Evolutionary conservation across 35 echinoderm and acorn worm species (phyloP).

Genomic region (Amphiura filiformis): DNA sequence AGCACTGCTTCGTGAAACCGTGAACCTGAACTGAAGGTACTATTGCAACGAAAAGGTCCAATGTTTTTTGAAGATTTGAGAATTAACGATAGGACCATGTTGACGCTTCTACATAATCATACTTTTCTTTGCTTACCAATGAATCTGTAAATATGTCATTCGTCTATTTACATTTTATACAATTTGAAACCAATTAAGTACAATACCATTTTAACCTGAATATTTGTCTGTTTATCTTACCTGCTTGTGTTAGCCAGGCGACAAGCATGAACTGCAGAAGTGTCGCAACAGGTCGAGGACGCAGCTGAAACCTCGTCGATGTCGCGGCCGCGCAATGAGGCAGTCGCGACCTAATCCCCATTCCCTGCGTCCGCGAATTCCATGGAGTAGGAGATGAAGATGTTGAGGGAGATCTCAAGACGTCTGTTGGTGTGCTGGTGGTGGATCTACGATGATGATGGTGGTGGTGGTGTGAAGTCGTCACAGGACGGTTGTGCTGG

Average conservation of each 20-base stretch:
- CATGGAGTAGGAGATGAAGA: background rate
- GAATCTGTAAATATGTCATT: too few relatives aligned
- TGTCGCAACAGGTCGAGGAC: background rate
- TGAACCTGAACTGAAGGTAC: too few relatives aligned
- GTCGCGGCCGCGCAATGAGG: background rate
- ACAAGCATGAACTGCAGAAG: constrained; percentile 3
- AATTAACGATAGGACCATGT: too few relatives aligned
- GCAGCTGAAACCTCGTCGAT: background rate
- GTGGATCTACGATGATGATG: background rate
- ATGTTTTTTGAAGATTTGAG: too few relatives aligned
- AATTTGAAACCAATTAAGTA: too few relatives aligned
- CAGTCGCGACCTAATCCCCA: background rate
- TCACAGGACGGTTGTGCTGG: background rate
- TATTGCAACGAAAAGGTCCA: too few relatives aligned
- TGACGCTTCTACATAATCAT: too few relatives aligned
- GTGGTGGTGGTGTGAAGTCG: background rate
- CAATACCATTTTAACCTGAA: too few relatives aligned
- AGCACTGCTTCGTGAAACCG: too few relatives aligned
- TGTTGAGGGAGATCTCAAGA: background rate
- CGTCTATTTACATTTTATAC: too few relatives aligned
- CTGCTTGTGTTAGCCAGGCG: background rate
- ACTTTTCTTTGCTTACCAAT: too few relatives aligned
- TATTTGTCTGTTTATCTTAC: background rate
- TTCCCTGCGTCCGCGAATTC: background rate
- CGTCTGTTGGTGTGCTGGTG: background rate